Evolutionary conservation across 1,140 invertebrate genomes (phyloP).

Genomic region (Sinella curviseta): DNA sequence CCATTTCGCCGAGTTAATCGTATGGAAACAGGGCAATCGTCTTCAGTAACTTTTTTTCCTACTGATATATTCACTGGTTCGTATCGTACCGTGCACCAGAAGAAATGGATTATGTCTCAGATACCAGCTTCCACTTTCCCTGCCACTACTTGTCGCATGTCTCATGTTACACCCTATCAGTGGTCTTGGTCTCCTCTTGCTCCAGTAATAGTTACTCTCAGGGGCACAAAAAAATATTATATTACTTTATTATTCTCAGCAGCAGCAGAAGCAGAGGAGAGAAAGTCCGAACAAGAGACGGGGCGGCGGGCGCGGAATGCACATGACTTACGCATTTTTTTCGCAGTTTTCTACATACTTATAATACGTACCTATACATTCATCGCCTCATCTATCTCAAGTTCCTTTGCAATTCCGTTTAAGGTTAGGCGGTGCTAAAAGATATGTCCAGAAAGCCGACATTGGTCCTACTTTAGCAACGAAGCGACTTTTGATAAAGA

Average conservation of each 20-base stretch:
- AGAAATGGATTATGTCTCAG: not conserved
- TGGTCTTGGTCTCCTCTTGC: not conserved
- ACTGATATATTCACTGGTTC: not conserved
- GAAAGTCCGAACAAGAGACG: too few species aligned
- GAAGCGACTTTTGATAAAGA: not conserved
- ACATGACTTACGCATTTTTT: slow-evolving; percentile 1
- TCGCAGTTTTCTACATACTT: too few species aligned
- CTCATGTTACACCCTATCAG: not conserved
- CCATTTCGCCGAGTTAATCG: not conserved
- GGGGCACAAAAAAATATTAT: not conserved
- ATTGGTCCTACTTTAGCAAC: not conserved
- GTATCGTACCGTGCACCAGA: not conserved
- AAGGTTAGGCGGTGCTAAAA: not conserved
- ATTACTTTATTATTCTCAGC: too few species aligned
- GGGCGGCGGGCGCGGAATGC: too few species aligned
- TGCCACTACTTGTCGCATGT: not conserved
- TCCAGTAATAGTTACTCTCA: not conserved
- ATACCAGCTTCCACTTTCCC: not conserved
- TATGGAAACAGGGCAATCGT: slow-evolving; percentile 16
- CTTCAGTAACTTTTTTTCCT: not conserved
- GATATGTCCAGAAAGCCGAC: not conserved
- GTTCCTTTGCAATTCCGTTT: not conserved
- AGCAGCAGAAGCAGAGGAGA: too few species aligned
- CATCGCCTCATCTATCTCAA: not conserved
- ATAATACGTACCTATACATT: too few species aligned